These are phyloP conservation scores for Drosophila parabipectinata DNA, from an alignment of 1,140 invertebrate species.

Conservation along the genomic window DNA sequence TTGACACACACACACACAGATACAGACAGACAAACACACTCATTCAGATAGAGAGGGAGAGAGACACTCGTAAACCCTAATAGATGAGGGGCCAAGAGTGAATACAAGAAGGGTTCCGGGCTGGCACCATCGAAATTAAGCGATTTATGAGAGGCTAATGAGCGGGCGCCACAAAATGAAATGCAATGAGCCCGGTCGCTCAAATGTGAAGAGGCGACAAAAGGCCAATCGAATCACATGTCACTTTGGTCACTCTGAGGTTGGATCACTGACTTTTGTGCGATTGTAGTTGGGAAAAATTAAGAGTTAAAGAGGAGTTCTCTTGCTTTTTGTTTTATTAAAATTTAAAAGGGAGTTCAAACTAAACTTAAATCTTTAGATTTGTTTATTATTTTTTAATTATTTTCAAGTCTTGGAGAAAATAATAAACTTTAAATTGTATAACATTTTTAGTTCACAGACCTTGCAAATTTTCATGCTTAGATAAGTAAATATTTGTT, in stretches of 20 bases:
- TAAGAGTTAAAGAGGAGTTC: neutral
- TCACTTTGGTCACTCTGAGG: slow-evolving; percentile 13
- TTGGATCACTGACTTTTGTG: slow-evolving; percentile 2
- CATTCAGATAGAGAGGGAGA: neutral
- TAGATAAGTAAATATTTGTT: too few species aligned
- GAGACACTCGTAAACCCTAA: neutral
- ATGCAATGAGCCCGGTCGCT: slow-evolving; percentile 5
- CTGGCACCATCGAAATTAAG: slow-evolving; percentile 26
- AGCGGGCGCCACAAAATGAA: slow-evolving; percentile 28
- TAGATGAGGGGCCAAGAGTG: neutral
- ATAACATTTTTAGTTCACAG: too few species aligned
- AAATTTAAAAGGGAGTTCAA: too few species aligned
- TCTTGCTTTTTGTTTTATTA: too few species aligned
- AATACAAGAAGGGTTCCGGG: neutral
- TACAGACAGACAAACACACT: slow-evolving; percentile 1
- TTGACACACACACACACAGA: slow-evolving; percentile 8
- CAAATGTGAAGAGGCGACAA: slow-evolving; percentile 14
- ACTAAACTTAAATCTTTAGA: too few species aligned
- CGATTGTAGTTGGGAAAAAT: neutral
- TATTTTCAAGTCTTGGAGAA: too few species aligned
- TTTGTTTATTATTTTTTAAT: too few species aligned
- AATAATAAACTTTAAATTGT: too few species aligned
- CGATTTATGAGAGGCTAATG: slow-evolving; percentile 40
- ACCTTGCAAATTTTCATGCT: too few species aligned
- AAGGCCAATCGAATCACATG: slow-evolving; percentile 11